Conservation (phyloP, 92 coral and sea anemone species). For the Epizoanthus scotinus region DNA sequence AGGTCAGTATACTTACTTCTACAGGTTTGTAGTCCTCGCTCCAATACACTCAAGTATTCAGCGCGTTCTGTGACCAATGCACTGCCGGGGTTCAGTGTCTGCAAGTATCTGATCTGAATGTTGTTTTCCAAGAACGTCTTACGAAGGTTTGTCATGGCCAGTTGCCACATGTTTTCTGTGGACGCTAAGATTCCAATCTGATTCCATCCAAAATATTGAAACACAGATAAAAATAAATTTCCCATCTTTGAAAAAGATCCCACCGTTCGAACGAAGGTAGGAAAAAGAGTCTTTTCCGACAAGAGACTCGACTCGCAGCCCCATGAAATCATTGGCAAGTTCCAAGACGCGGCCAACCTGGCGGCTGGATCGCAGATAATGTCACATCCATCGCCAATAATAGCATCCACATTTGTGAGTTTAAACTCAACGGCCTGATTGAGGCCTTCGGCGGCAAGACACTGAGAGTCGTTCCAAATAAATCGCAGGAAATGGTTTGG, state of each 20-base stretch:
- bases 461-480: conserved; percentile 82
- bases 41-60: conserved; percentile 76
- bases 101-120: conserved; percentile 73
- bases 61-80: conserved; percentile 78
- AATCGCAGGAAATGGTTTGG: conserved; percentile 74
- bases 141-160: conserved; percentile 41
- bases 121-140: conserved; percentile 68
- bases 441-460: conserved; percentile 82
- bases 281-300: conserved; percentile 72
- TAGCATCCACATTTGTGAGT: conserved; percentile 78
- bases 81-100: conserved; percentile 81
- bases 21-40: conserved; percentile 65
- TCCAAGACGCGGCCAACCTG: conserved; percentile 83
- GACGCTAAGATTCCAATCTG: conserved; percentile 84
- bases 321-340: conserved; percentile 85
- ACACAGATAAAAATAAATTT: conserved; percentile 67
- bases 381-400: conserved; percentile 83
- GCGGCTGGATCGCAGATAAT: conserved; percentile 83
- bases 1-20: conserved; percentile 72
- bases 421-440: conserved; percentile 81
- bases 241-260: conserved; percentile 87
- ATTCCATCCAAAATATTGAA: conserved; percentile 77
- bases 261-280: conserved; percentile 79
- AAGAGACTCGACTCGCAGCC: conserved; percentile 81
- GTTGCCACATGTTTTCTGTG: conserved; percentile 80